Percentiles rank a stretch among this genome's conserved stretches.
phyloP scores from a whole-genome alignment of 2,888 invertebrate genomes.

The Ormyrus thymus region DNA sequence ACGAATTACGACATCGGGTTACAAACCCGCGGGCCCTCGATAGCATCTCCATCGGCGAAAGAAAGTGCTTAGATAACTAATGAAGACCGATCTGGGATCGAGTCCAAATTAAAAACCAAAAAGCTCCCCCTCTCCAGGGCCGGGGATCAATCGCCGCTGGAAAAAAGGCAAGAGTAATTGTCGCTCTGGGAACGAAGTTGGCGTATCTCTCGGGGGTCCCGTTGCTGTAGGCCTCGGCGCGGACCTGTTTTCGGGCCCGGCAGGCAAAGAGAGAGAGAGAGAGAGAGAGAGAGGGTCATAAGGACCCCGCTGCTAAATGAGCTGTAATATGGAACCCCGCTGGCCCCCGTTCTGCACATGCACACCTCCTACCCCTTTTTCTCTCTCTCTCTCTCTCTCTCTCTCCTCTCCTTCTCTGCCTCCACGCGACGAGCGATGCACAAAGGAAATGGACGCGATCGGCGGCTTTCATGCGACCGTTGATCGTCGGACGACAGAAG shows the following conservation, averaged over 20 bases:
- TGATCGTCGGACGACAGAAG: neutral
- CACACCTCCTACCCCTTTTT: slow-evolving; percentile 53
- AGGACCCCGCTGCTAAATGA: slow-evolving; percentile 74
- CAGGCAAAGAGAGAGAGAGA: slow-evolving; percentile 31
- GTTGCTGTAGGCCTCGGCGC: slow-evolving; percentile 32
- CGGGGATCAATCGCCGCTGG: slow-evolving; percentile 36
- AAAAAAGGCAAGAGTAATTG: slow-evolving; percentile 19
- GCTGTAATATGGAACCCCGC: slow-evolving; percentile 74
- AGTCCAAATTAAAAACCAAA: slow-evolving; percentile 8
- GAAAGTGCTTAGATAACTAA: neutral
- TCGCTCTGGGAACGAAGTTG: slow-evolving; percentile 52
- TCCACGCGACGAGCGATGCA: neutral
- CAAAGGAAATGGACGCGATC: neutral
- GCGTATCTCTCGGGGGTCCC: slow-evolving; percentile 29
- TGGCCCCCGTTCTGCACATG: slow-evolving; percentile 62
- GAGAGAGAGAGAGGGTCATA: slow-evolving; percentile 63
- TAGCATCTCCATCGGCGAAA: neutral
- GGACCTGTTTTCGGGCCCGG: slow-evolving; percentile 49
- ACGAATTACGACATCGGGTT: too few relatives aligned
- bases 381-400: slow-evolving; percentile 33
- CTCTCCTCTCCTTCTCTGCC: slow-evolving; percentile 47
- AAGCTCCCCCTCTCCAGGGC: neutral
- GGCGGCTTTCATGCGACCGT: neutral
- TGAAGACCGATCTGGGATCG: neutral
- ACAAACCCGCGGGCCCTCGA: too few relatives aligned